phyloP scores from a whole-genome alignment of 2,797 vertebrate genomes.

The Tenualosa thibaudeaui region DNA sequence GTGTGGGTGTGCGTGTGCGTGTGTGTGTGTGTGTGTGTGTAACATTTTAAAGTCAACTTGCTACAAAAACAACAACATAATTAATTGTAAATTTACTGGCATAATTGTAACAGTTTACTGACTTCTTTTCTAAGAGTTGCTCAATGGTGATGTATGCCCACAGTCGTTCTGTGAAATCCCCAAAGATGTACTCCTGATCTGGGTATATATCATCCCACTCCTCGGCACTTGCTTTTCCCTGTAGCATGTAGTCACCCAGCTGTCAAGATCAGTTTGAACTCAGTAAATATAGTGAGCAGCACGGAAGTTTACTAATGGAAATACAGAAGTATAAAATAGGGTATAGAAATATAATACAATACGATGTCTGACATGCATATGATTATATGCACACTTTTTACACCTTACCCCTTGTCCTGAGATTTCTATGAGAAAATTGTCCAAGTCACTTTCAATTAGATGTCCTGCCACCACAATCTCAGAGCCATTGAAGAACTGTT shows the following conservation, averaged over 20 bases:
- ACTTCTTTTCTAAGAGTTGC: constrained; percentile 83
- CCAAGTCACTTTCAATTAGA: constrained; percentile 65
- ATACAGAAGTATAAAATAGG: too few species aligned
- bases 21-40: not conserved
- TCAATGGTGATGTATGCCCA: constrained; percentile 93
- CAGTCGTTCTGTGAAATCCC: constrained; percentile 86
- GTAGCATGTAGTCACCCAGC: constrained; percentile 55
- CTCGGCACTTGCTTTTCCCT: constrained; percentile 52
- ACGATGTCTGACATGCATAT: not conserved
- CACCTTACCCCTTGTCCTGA: constrained; percentile 76
- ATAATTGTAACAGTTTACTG: constrained; percentile 12
- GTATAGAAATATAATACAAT: not conserved
- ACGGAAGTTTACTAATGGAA: too few species aligned
- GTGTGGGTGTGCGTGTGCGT: not conserved
- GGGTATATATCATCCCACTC: constrained; percentile 74
- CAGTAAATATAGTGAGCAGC: not conserved
- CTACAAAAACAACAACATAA: too few species aligned
- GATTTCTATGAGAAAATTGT: constrained; percentile 79
- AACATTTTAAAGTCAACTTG: too few species aligned
- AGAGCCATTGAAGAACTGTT: constrained; percentile 82
- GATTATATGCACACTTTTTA: too few species aligned
- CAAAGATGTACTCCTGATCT: constrained; percentile 84
- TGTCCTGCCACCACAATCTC: constrained; percentile 88
- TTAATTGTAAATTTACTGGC: too few species aligned
- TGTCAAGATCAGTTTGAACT: not conserved